These are phyloP conservation scores for Sterrhoptilus dennistouni DNA, from an alignment of 2,113 vertebrate species.

Conservation along the genomic window DNA sequence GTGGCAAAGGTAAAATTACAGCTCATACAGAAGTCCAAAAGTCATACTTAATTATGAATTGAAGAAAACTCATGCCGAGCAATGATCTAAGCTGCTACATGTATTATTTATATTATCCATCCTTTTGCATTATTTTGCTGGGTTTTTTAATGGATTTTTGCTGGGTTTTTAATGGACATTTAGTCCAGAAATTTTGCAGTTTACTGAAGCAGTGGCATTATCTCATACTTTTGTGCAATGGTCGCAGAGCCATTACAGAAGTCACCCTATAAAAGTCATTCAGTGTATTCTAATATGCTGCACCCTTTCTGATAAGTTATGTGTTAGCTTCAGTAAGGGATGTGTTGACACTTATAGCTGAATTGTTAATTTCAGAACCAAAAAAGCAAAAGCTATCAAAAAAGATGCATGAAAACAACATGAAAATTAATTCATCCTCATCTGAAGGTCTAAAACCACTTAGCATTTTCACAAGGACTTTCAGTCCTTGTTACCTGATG, in stretches of 20 bases:
- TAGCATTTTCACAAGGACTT: neutral
- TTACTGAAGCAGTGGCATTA: conserved; percentile 12
- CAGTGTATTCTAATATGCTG: neutral
- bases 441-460: neutral
- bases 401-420: neutral
- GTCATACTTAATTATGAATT: neutral
- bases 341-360: neutral
- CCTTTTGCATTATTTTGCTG: conserved; percentile 23
- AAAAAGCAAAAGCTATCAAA: neutral
- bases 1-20: neutral
- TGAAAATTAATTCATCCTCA: neutral
- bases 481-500: neutral
- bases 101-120: neutral
- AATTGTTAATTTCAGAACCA: neutral
- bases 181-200: neutral
- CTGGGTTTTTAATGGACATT: neutral
- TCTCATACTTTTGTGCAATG: neutral
- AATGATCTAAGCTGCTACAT: neutral
- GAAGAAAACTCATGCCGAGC: neutral
- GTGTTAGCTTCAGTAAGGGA: neutral
- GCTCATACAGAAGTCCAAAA: neutral
- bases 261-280: neutral
- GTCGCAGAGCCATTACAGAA: neutral
- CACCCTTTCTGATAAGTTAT: neutral
- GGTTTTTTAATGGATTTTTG: neutral